Base-by-base conservation (phyloP, 1,140 invertebrate species). In the Oscheius sp. region DNA sequence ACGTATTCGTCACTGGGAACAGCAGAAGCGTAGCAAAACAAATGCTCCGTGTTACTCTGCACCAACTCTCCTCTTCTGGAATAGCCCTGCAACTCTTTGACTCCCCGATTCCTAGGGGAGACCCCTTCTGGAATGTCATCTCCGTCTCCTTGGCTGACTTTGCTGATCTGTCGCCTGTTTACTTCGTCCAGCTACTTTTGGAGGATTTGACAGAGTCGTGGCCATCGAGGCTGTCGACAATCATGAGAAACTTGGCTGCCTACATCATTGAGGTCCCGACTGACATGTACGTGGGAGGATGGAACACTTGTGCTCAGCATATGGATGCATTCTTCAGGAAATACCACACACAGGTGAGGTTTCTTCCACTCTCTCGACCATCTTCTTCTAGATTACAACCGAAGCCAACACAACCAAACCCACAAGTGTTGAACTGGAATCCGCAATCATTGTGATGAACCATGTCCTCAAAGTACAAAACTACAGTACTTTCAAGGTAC, bases 81-180 rank as follows among this genome's bases (percentile, higher is more conserved):
- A 91, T 99, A 64, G 97, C 97, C 85, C 88, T 93, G 65, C 95
- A 97, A 87, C 90, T 99, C 78, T 98, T 98, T 85, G 90, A 95
- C 86, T 92, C 92, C 20, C 89, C 65, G 34, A 79, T 84, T 42
- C 64, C 81, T 13, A 75, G 84, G 79, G 84, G 76, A 34, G 75
- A 74, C 46, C 36, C 74, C 68, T 95, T 97, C 84, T 96, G 96
- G 87, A 92, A 91, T 84, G 95, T 93, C 76, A 91, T 99, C 74
- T 91, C 93, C 1, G 90, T 91, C 80, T 92, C 94, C 0, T 87
- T 99, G 73, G 88, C 92, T n/a, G 95, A 99, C 86, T 99, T 99
- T 86, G 91, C 91, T 82, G 96, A 99, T 85, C 85, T 99, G 45
- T 97, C 94, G 85, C 93, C 94, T 3, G 91, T 95, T 68, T 92